Conservation (phyloP, 2,113 vertebrate genomes). For the Mormoops blainvillei region DNA sequence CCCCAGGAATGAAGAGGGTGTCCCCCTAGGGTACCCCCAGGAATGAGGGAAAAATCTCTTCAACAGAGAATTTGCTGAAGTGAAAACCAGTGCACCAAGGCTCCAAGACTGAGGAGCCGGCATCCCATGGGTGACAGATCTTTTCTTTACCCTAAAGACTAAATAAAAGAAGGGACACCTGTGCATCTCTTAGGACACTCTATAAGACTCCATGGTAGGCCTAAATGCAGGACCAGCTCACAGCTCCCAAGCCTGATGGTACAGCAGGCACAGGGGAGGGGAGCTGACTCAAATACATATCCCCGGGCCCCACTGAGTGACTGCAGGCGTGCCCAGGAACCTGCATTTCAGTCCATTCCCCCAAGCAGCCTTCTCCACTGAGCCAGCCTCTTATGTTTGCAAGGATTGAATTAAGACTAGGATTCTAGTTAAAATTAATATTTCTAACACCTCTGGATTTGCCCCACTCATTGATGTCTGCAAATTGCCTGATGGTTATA, state of each 20-base stretch:
- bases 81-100: not conserved
- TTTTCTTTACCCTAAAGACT: not conserved
- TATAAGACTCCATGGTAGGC: rapidly evolving
- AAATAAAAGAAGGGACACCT: rapidly evolving
- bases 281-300: too few relatives aligned
- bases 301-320: rapidly evolving
- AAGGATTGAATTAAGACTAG: rapidly evolving
- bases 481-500: rapidly evolving
- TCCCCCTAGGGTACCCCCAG: not conserved
- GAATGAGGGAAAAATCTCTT: not conserved
- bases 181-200: rapidly evolving
- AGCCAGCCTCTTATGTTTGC: not conserved
- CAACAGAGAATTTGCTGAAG: not conserved
- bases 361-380: not conserved
- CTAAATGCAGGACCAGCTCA: rapidly evolving
- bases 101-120: not conserved
- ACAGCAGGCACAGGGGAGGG: not conserved
- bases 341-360: not conserved
- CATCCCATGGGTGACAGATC: rapidly evolving
- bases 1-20: not conserved
- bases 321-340: too few relatives aligned
- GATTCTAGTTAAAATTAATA: not conserved
- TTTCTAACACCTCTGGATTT: not conserved
- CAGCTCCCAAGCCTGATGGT: not conserved
- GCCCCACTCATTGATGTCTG: rapidly evolving